phyloP scores from a whole-genome alignment of 1,140 invertebrate species.

The Pseudomyrmex dendroicus region DNA sequence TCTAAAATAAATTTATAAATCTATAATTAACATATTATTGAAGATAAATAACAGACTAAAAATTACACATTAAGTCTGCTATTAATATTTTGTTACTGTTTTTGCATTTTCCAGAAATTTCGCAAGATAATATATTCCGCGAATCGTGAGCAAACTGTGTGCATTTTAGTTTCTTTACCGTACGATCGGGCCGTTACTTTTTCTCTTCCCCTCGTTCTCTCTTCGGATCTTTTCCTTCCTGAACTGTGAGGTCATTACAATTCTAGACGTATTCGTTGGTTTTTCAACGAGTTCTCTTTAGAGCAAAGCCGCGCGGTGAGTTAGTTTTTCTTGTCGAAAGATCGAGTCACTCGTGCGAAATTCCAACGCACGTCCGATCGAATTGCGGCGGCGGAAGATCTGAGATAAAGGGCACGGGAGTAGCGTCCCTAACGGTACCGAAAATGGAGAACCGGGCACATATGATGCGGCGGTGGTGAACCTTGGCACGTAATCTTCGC shows the following conservation, averaged over 20 bases:
- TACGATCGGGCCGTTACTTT: not conserved
- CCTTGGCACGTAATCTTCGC: not conserved
- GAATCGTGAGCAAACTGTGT: not conserved
- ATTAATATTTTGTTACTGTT: too few relatives aligned
- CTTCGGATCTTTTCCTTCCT: not conserved
- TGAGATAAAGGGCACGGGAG: slow-evolving; percentile 23
- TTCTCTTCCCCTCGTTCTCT: not conserved
- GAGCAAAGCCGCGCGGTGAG: not conserved
- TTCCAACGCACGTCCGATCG: slow-evolving; percentile 45
- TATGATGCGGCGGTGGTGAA: not conserved
- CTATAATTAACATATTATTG: not conserved
- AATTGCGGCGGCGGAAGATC: slow-evolving; percentile 3
- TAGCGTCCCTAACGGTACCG: slow-evolving; percentile 35
- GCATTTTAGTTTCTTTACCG: not conserved
- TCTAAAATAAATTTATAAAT: not conserved
- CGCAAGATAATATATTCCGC: not conserved
- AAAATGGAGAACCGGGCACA: slow-evolving; percentile 16
- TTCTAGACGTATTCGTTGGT: slow-evolving; percentile 32
- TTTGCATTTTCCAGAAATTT: too few relatives aligned
- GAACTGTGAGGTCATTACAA: not conserved
- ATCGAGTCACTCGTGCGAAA: slow-evolving; percentile 38
- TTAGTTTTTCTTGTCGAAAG: slow-evolving; percentile 36
- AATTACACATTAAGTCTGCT: too few relatives aligned
- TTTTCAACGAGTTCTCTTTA: slow-evolving; percentile 4
- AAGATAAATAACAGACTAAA: not conserved